Evolutionary conservation across 2,888 invertebrate genomes (phyloP).

Genomic region (Lymantria monacha): DNA sequence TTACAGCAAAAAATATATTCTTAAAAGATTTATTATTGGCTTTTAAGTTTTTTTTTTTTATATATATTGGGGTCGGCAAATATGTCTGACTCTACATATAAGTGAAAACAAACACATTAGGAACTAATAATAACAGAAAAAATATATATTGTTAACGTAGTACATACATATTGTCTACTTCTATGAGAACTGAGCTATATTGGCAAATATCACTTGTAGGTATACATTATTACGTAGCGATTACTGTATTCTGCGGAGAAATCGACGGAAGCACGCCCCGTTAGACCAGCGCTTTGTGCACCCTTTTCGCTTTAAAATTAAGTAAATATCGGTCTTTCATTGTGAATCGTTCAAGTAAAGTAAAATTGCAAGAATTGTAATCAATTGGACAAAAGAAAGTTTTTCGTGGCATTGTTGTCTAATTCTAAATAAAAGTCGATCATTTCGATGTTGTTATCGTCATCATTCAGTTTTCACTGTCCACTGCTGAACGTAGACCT

Average conservation of each 20-base stretch:
- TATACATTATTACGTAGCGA: constrained; percentile 27
- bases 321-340: constrained; percentile 3
- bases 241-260: constrained; percentile 36
- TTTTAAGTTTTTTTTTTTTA: no score
- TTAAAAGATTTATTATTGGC: no score
- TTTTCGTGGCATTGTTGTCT: background rate
- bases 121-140: no score
- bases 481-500: no score
- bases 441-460: background rate
- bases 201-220: constrained; percentile 34
- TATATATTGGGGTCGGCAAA: no score
- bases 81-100: no score
- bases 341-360: constrained; percentile 16
- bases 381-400: constrained; percentile 3
- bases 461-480: no score
- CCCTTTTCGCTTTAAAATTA: constrained; percentile 31
- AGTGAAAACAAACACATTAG: no score
- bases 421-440: background rate
- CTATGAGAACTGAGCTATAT: constrained; percentile 23
- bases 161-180: no score
- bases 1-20: no score
- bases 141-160: no score
- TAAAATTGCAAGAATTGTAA: constrained; percentile 1
- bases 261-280: constrained; percentile 46
- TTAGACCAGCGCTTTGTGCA: constrained; percentile 28